Evolutionary conservation across 2,113 vertebrate genomes (phyloP), one percentile per base, ranked within the genome.

Genomic region (Catharus fuscescens): DNA sequence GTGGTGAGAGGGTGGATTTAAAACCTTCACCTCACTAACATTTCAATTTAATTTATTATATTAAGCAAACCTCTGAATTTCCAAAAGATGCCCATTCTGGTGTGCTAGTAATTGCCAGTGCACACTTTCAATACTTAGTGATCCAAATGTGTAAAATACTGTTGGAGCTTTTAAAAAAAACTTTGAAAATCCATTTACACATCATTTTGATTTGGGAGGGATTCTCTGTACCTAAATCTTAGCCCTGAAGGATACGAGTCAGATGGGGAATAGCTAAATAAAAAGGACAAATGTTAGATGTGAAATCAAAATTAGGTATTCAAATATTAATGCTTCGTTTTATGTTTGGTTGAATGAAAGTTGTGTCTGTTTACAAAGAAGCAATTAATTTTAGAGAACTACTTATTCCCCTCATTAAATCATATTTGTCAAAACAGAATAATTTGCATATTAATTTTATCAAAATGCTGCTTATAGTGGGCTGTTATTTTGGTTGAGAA

Each of bases 351-450:
- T 89, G 40, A 85, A 77, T 48, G 38, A 29, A 90, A 90, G 18
- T 87, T 61, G 10, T 65, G 14, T 64, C 57, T 82, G 36, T 88
- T 93, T 79, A 59, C 47, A 61, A 90, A 78, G 42, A 86, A 56
- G 38, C 59, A 67, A 80, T 87, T 88, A 87, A 36, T 81, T 74
- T 53, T 78, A 34, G n/a, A 84, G 53, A 74, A 79, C 45, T 82
- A 67, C 36, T 76, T 93, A 59, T 67, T 89, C 60, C 20, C 12
- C 36, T 93, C 53, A 60, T 67, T 62, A 94, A 81, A 66, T 60
- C 17, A 14, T 64, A 73, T 71, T 95, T 93, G 40, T 93, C 78
- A 85, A 87, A 85, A 81, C 57, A 79, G 47, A 84, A 56, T 88
- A 0, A 82, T 93, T 90, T 85, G 40, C 31, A 12, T 60, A 56